Base-by-base conservation (phyloP, 2,797 vertebrate genomes). In the Spinibarbus caldwelli region DNA sequence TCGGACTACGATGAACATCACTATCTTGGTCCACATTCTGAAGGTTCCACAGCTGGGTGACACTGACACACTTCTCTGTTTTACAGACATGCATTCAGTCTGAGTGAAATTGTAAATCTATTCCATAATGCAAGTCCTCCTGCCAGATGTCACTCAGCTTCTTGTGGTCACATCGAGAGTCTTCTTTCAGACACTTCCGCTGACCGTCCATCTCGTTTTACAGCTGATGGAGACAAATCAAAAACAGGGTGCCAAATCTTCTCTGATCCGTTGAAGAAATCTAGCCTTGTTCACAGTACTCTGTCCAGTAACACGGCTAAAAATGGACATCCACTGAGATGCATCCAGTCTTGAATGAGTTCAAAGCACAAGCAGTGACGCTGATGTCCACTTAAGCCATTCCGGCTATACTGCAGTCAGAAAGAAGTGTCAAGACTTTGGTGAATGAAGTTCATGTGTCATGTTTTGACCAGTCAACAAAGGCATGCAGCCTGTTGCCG, bases 111-210 rank as follows among this genome's bases (percentile, higher is more conserved):
- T 29, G 38, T 29, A 54, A n/a, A 57, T 68, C 67, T 52, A 70
- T 49, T 34, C 54, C 76, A 80, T 29, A 66, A 17, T 52, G 54
- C 8, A 67, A 81, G 84, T 86, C 57, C 66, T 72, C 66, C 47
- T 21, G 34, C 70, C 78, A 68, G 47, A 19, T 36, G 36, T 26
- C 77, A n/a, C 76, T 21, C 19, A 15, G 71, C 11, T 71, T 67
- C 73, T 80, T 73, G 3, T 38, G 68, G 78, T 79, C 88, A 70
- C 76, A 83, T 84, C 87, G 82, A 81, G 15, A 34, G 66, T 89
- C 89, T 80, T 92, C 89, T 68, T 81, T 85, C 72, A 81, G 15
- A 71, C 11, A 2, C 75, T 71, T 62, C 38, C 86, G 79, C 85
- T 81, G 45, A 80, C 26, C 47, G 80, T 88, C 81, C 86, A 59